phyloP scores from a whole-genome alignment of 2,113 vertebrate genomes.

The Callionymus lyra region DNA sequence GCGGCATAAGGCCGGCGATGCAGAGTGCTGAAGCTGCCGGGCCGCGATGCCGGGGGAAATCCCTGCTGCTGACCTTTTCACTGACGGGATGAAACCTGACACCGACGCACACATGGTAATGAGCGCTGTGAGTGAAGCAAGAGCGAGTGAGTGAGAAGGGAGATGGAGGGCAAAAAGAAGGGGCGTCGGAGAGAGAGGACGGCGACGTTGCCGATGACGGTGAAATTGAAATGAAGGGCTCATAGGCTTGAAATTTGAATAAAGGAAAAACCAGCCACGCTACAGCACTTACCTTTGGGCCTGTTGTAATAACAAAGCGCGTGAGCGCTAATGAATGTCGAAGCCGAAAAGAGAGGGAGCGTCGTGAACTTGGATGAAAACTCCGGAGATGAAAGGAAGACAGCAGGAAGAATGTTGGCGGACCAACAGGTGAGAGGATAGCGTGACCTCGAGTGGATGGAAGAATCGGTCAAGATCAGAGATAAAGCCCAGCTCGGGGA shows the following conservation, averaged over 20 bases:
- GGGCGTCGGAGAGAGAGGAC: slow-evolving; percentile 4
- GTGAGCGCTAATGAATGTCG: slow-evolving; percentile 7
- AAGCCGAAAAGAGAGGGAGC: slow-evolving; percentile 8
- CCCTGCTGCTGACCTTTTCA: slow-evolving; percentile 64
- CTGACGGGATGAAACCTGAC: slow-evolving; percentile 63
- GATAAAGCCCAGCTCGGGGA: background rate
- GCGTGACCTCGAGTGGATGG: slow-evolving; percentile 2
- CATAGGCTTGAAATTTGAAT: slow-evolving; percentile 4
- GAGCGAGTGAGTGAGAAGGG: slow-evolving; percentile 15
- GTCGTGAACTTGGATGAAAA: slow-evolving; percentile 1
- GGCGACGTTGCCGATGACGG: slow-evolving; percentile 1
- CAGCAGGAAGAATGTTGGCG: background rate
- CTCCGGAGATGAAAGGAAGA: slow-evolving; percentile 1
- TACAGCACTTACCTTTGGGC: slow-evolving; percentile 5
- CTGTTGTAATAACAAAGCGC: slow-evolving; percentile 3
- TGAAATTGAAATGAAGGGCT: slow-evolving; percentile 25
- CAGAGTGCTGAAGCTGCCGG: slow-evolving; percentile 53
- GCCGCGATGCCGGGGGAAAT: slow-evolving; percentile 60
- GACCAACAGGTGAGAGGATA: slow-evolving; percentile 21
- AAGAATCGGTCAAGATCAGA: slow-evolving; percentile 17
- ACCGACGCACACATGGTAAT: slow-evolving; percentile 53
- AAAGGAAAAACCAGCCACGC: background rate
- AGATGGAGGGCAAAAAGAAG: slow-evolving; percentile 10
- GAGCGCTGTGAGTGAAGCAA: slow-evolving; percentile 25
- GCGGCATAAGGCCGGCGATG: slow-evolving; percentile 52